Evolutionary conservation across 2,113 vertebrate species (phyloP).

Genomic region (Mus pahari): DNA sequence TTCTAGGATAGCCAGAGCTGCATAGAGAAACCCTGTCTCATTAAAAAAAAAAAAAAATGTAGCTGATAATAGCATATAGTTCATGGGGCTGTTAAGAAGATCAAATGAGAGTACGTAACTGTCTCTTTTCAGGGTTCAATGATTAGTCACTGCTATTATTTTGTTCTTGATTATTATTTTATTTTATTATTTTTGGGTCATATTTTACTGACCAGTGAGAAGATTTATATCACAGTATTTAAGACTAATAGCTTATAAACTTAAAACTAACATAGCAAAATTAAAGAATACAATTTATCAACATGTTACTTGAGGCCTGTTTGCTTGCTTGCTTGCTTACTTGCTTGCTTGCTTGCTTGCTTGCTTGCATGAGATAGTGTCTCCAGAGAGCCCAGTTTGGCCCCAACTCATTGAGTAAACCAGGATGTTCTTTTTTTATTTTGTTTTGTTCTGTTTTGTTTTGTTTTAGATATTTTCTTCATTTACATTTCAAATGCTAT

Average conservation of each 20-base stretch:
- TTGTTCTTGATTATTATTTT: conserved; percentile 8
- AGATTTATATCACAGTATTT: neutral
- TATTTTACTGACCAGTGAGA: neutral
- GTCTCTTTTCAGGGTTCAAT: conserved; percentile 35
- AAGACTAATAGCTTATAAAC: conserved; percentile 23
- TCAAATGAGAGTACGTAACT: neutral
- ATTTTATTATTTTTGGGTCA: neutral
- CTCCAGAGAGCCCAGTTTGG: neutral
- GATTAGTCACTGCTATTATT: neutral
- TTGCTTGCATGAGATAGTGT: neutral
- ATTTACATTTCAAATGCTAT: too few species aligned
- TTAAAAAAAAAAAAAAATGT: neutral
- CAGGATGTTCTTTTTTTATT: neutral
- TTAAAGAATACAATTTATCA: conserved; percentile 29
- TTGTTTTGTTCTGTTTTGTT: too few species aligned
- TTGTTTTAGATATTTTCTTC: too few species aligned
- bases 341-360: neutral
- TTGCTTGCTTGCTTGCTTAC: neutral
- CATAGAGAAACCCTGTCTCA: neutral
- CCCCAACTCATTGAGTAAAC: neutral
- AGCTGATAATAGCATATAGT: neutral
- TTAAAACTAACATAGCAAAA: conserved; percentile 51
- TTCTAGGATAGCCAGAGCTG: neutral
- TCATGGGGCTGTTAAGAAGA: neutral
- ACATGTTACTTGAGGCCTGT: neutral